Evolutionary conservation across 2,888 invertebrate species (phyloP), one percentile per base, ranked within the genome.

Genomic region (Stenichneumon culpator): DNA sequence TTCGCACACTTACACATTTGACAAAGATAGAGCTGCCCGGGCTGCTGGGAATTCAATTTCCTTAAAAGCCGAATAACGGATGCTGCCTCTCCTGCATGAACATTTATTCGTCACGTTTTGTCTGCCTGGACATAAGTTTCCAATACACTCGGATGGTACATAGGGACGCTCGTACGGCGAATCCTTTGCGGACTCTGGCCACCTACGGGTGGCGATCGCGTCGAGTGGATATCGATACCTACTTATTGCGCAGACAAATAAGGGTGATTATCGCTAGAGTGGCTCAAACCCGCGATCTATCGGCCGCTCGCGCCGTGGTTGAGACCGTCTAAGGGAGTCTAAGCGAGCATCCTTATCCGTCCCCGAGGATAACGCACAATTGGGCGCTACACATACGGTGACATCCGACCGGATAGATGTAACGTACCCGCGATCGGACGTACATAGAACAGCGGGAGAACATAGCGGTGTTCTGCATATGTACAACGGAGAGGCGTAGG

Each of bases 371-470:
- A 65, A 22, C 47, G 63, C 7, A 63, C 74, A 50, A 28, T 28
- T 14, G 14, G 47, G 44, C 72, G 72, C 63, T 67, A 68, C 57
- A 68, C 57, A 72, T 60, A 39, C 52, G 44, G 28, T 65, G 32
- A 39, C 65, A 70, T 80, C 11, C 11, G 39, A 9, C 11, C 73
- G 77, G 73, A 69, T 73, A 78, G 14, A 60, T 28, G 60, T 52
- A 44, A 83, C 72, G 70, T 79, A 67, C 47, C 54, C 54, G 69
- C 25, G 47, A 57, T 72, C 63, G 52, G 14, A 67, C 44, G 50
- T 67, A 50, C 60, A 39, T 68, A 32, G 67, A 47, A 22, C 47
- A 54, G 22, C 39, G 72, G 7, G 32, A 57, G 57, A 39, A 16
- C 2, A 11, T 11, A 11, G 39, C 39, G 11, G 54, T 2, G 22